These are phyloP conservation scores for Agrotis puta DNA, from an alignment of 2,888 invertebrate genomes.

Conservation along the genomic window DNA sequence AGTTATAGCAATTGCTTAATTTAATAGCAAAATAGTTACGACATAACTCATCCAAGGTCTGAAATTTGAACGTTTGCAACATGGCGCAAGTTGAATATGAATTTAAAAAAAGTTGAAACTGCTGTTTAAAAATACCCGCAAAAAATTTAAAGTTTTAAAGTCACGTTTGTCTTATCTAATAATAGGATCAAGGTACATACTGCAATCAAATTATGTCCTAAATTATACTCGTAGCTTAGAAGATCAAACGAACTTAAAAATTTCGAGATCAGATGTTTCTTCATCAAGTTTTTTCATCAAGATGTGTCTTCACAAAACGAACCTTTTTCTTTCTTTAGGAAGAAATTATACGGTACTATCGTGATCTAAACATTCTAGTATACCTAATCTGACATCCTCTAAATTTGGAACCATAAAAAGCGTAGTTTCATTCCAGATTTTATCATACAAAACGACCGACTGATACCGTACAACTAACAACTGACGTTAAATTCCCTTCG, in stretches of 20 bases:
- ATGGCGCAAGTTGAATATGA: slow-evolving; percentile 10
- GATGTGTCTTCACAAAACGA: no score
- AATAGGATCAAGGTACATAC: background rate
- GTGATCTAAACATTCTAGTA: background rate
- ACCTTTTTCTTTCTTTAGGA: no score
- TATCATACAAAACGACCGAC: background rate
- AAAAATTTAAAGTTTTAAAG: slow-evolving; percentile 6
- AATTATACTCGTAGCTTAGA: slow-evolving; percentile 16
- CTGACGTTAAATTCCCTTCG: background rate
- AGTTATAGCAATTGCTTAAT: background rate
- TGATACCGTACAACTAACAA: background rate
- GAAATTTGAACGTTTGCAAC: background rate
- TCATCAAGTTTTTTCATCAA: background rate
- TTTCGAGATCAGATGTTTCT: background rate
- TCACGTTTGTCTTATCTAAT: slow-evolving; percentile 1
- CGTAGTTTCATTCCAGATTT: no score
- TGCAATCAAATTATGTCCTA: background rate
- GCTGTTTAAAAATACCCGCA: slow-evolving; percentile 4
- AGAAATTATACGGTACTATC: background rate
- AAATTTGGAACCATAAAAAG: background rate
- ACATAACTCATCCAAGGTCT: slow-evolving; percentile 24
- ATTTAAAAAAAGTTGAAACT: background rate
- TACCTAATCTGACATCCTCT: background rate
- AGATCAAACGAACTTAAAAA: background rate
- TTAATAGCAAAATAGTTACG: background rate